Evolutionary conservation across 2,888 invertebrate species (phyloP), one percentile per base, ranked within the genome.

Genomic region (Hydropsyche betteni): DNA sequence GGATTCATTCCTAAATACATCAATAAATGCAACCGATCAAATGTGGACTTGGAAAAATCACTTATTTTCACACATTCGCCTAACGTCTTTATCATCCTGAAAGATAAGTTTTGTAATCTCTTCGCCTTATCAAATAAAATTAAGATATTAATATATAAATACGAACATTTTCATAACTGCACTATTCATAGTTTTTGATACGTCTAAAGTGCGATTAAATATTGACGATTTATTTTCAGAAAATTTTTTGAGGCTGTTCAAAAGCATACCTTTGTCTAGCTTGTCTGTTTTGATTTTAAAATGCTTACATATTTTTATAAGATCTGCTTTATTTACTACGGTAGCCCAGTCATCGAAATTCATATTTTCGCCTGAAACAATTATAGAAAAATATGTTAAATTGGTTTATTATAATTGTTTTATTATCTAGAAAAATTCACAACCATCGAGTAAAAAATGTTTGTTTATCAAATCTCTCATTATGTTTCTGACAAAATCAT

Each of bases 1-100:
- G 83, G 84, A 77, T 86, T 82, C 8, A 86, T 84, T 2, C 88
- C 88, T 4, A 88, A 81, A 79, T 86, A 87, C 84, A 86, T 87
- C 1, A 88, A 80, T 4, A 85, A 76, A 78, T 87, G 83, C 16
- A 88, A 80, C 58, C 84, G 84, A 74, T 85, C 80, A 2, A 88
- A 80, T 0, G 84, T 83, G 2, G 64, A 81, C 5, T 83, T 81
- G 0, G 84, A 83, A 16, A 80, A 36, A 8, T 85, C 83, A 4
- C 85, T 82, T 12, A 88, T 80, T 79, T 83, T 86, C 76, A 84
- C 86, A 76, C 86, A 86, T 7, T 80, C 51, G 0, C 88, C 88
- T 1, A 83, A 81, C 77, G 83, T 83, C 2, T 76, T 53, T 74
- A 80, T 81, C 77, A 87, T 81, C 34, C 88, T 88, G 81, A 77